Evolutionary conservation across 2,888 invertebrate species (phyloP).

Genomic region (Trichacis sp.): DNA sequence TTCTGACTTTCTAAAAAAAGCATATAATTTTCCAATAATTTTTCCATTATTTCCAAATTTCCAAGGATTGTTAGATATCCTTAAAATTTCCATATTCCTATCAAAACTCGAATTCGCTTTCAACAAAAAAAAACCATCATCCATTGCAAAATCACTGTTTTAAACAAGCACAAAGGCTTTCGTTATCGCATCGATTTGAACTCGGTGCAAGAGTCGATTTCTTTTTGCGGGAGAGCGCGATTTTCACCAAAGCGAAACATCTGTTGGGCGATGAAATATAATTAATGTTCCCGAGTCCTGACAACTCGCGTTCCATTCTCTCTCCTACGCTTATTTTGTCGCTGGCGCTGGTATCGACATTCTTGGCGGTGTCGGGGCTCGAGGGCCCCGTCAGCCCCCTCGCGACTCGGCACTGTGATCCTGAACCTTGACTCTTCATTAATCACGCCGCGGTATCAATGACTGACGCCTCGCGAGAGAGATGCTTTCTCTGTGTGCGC

Average conservation of each 20-base stretch:
- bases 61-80: no score
- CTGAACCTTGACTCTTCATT: conserved; percentile 68
- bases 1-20: no score
- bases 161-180: no score
- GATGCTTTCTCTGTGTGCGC: conserved; percentile 56
- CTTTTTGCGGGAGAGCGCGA: conserved; percentile 4
- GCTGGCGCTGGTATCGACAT: conserved; percentile 59
- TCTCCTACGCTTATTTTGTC: conserved; percentile 35
- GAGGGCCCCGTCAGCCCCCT: conserved; percentile 45
- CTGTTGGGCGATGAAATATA: conserved; percentile 42
- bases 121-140: no score
- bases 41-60: no score
- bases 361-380: conserved; percentile 51
- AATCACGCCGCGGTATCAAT: conserved; percentile 68
- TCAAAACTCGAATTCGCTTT: no score
- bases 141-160: no score
- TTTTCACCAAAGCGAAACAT: conserved; percentile 41
- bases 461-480: conserved; percentile 63
- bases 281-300: conserved; percentile 37
- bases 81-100: no score
- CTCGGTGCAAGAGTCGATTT: not conserved
- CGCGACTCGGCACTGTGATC: conserved; percentile 58
- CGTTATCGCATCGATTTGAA: no score
- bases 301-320: conserved; percentile 38
- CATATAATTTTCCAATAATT: no score